Evolutionary conservation across 1,140 invertebrate genomes (phyloP).

Genomic region (Frieseomelitta varia): DNA sequence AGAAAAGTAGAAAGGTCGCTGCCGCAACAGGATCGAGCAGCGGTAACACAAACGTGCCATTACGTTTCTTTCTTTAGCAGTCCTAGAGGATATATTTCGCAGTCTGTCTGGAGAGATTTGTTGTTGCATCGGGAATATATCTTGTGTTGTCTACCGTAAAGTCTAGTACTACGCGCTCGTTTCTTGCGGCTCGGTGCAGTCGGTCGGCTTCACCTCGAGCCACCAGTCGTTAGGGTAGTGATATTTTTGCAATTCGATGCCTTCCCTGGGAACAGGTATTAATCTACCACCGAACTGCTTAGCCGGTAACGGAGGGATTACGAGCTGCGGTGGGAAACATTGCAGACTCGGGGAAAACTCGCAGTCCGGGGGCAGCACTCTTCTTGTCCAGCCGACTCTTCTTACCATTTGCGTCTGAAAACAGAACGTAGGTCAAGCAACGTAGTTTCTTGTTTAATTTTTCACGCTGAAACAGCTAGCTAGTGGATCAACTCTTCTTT

Average conservation of each 20-base stretch:
- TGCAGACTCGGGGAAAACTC: conserved; percentile 81
- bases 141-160: background rate
- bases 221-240: conserved; percentile 86
- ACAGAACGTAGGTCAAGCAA: background rate
- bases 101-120: background rate
- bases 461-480: too few relatives aligned
- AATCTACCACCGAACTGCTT: conserved; percentile 81
- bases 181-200: conserved; percentile 75
- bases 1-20: too few relatives aligned
- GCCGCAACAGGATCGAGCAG: background rate
- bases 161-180: conserved; percentile 54
- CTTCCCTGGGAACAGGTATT: conserved; percentile 83
- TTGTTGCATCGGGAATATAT: background rate
- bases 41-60: background rate
- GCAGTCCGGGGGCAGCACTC: conserved; percentile 84
- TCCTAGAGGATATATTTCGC: background rate
- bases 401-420: conserved; percentile 80
- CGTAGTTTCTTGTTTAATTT: background rate
- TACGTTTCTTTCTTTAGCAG: background rate
- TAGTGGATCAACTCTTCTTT: too few relatives aligned
- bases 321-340: conserved; percentile 84
- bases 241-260: conserved; percentile 85
- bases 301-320: conserved; percentile 81
- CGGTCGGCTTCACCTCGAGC: conserved; percentile 83
- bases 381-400: conserved; percentile 84